A percentile compares a stretch with the other conserved stretches of the same genome.
phyloP scores from a whole-genome alignment of 1,140 invertebrate species.

The Cyclargus thomasi region DNA sequence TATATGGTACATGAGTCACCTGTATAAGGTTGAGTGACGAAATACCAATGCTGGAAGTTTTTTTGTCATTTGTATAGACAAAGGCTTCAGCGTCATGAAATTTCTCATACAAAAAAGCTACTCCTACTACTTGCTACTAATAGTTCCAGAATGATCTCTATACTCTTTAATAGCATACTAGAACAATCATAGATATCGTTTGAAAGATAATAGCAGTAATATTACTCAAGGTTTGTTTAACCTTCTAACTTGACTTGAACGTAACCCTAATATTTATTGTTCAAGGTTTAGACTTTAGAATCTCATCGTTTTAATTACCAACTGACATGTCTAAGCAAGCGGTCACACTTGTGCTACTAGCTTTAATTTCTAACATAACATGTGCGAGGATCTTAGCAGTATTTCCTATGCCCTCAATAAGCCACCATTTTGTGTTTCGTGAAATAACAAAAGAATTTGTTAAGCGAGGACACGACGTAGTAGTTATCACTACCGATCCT shows the following conservation, averaged over 20 bases:
- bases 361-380: neutral
- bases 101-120: no score
- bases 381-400: conserved; percentile 66
- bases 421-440: conserved; percentile 74
- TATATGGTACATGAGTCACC: no score
- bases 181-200: no score
- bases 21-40: no score
- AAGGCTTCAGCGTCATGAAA: no score
- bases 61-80: no score
- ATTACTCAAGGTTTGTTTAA: no score
- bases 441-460: conserved; percentile 60
- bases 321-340: neutral
- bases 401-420: conserved; percentile 68
- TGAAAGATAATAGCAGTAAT: no score
- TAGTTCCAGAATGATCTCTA: no score
- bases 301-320: neutral
- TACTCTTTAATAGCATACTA: no score
- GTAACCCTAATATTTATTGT: neutral
- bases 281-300: neutral
- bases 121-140: no score
- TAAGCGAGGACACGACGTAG: conserved; percentile 68
- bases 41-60: no score
- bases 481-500: conserved; percentile 56
- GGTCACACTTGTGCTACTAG: neutral
- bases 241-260: neutral